Evolutionary conservation across 2,113 vertebrate species (phyloP).

Genomic region (Rhinoderma darwinii): DNA sequence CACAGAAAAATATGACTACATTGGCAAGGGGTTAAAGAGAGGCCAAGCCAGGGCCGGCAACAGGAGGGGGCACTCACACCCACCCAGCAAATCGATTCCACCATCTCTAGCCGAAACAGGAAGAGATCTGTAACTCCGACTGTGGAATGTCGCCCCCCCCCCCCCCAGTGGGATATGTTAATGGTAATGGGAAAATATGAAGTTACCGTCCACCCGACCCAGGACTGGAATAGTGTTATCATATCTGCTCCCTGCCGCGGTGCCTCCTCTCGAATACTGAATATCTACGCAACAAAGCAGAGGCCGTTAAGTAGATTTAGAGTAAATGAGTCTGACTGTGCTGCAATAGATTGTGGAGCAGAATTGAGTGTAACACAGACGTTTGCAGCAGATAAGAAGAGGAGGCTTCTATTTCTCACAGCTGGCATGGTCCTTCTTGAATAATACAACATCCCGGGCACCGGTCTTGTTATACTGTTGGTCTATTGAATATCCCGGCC

Average conservation of each 20-base stretch:
- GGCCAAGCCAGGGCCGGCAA: no score
- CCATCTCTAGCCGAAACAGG: no score
- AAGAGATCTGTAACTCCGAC: no score
- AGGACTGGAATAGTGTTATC: not conserved
- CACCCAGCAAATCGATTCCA: no score
- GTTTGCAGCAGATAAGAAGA: not conserved
- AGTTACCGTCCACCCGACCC: no score
- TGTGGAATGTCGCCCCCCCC: no score
- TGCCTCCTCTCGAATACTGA: not conserved
- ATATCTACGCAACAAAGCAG: not conserved
- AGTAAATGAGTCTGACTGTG: not conserved
- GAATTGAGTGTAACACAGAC: not conserved
- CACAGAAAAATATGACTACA: no score
- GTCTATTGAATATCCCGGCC: not conserved
- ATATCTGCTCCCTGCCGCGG: not conserved
- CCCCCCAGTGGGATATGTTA: no score
- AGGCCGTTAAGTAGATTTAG: conserved; percentile 26
- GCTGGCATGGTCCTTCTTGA: not conserved
- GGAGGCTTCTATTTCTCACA: not conserved
- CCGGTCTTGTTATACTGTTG: not conserved
- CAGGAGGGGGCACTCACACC: no score
- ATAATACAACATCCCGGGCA: not conserved
- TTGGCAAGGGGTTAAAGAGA: no score
- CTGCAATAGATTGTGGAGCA: not conserved
- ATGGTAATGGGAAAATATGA: not conserved